Evolutionary conservation across 2,797 vertebrate species (phyloP).

Genomic region (Chiloscyllium punctatum): DNA sequence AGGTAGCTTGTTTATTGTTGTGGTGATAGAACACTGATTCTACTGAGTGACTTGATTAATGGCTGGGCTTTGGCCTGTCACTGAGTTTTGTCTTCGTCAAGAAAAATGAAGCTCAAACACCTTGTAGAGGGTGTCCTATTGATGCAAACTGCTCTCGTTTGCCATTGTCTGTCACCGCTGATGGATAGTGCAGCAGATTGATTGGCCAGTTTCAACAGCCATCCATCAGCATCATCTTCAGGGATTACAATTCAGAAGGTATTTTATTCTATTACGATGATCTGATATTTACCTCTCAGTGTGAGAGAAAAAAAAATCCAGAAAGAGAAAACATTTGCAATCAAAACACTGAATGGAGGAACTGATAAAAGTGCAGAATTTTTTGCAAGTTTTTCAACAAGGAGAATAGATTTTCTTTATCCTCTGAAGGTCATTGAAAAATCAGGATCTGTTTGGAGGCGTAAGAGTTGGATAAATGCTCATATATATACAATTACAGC

Average conservation of each 20-base stretch:
- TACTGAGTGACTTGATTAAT: conserved; percentile 41
- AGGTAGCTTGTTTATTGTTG: conserved; percentile 31
- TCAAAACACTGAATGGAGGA: background rate
- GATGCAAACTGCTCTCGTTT: conserved; percentile 51
- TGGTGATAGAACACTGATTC: conserved; percentile 40
- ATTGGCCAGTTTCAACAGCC: conserved; percentile 55
- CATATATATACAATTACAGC: background rate
- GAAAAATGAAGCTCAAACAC: conserved; percentile 52
- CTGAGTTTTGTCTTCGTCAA: conserved; percentile 51
- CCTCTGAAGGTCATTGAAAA: background rate
- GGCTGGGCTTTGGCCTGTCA: conserved; percentile 49
- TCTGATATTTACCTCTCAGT: conserved; percentile 27
- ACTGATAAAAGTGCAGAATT: background rate
- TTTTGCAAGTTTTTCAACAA: background rate
- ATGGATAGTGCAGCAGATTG: conserved; percentile 53
- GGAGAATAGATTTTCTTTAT: background rate
- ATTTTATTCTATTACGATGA: conserved; percentile 37
- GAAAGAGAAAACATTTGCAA: background rate
- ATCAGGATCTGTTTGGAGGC: background rate
- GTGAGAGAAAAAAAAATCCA: background rate
- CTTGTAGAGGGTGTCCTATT: conserved; percentile 55
- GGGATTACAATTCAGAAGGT: conserved; percentile 46
- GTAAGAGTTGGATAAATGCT: background rate
- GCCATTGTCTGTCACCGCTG: conserved; percentile 53
- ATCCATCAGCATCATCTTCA: conserved; percentile 55